Base-by-base conservation (phyloP, 2,113 vertebrate species). In the Scopus umbretta region DNA sequence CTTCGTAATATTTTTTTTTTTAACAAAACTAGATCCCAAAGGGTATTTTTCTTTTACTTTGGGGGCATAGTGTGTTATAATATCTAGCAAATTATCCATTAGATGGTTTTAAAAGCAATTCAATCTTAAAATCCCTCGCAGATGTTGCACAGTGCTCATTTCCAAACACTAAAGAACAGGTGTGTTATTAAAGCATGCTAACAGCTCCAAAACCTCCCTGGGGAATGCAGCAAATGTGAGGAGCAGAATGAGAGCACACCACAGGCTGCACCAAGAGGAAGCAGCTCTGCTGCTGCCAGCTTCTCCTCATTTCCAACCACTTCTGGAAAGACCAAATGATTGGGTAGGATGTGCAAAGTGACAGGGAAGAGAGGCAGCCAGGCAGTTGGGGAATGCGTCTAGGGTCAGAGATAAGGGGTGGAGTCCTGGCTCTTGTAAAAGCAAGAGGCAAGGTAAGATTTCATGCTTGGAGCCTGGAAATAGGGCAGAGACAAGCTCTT, bases 1-100 rank as follows among this genome's bases (percentile, higher is more conserved):
- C 53, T 91, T 79, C 55, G 72, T 80, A 80, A 76, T 32, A 23
- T n/a, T n/a, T 45, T 27, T 71, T 58, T 86, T 82, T 80, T 78
- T 40, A 45, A 59, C 19, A 86, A 85, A 93, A 80, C 16, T 45
- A 30, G 23, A 74, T 94, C 91, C 52, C 71, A 72, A 85, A 58
- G 40, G 10, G 10, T 81, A 63, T 88, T 91, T 96, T 92, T 88
- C 59, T 88, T 7, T 27, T 84, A 55, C 52, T 94, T 74, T 22
- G 6, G 22, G 23, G 10, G 10, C 27, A 72, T 9, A 29, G 45
- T 53, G 3, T n/a, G 12, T 34, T 92, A 49, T 11, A 80, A 5
- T 21, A 45, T 32, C 36, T 58, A 85, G 59, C 8, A 87, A 91
- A 87, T 94, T 89, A 81, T 40, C 56, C 27, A 36, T 91, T 65